Percentiles rank a stretch among this genome's conserved stretches.
phyloP scores from a whole-genome alignment of 2,888 invertebrate species.

The Drosophila greeni region DNA sequence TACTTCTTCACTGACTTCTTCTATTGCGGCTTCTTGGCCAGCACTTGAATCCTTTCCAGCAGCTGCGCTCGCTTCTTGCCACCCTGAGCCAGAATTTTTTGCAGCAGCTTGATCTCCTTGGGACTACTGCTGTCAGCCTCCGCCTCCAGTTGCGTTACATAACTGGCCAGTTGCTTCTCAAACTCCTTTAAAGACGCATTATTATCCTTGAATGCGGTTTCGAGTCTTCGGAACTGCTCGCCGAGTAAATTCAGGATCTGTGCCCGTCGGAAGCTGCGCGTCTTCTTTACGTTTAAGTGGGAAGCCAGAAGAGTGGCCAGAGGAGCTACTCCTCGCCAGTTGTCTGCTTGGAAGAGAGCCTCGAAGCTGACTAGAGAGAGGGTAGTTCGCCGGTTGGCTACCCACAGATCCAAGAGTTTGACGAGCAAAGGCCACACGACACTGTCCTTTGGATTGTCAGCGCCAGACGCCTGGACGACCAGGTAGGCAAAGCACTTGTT shows the following conservation, averaged over 20 bases:
- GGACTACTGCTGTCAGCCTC: slow-evolving; percentile 1
- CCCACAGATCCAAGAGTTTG: slow-evolving; percentile 41
- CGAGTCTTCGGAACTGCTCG: slow-evolving; percentile 26
- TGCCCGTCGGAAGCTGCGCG: slow-evolving; percentile 41
- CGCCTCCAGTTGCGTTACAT: slow-evolving; percentile 2
- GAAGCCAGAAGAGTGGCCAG: slow-evolving; percentile 20
- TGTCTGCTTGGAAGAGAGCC: slow-evolving; percentile 30
- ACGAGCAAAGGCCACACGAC: slow-evolving; percentile 35
- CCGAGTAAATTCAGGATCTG: slow-evolving; percentile 43
- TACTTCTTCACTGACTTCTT: background rate
- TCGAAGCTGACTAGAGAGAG: slow-evolving; percentile 41
- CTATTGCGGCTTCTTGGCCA: background rate
- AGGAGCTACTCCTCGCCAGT: slow-evolving; percentile 43
- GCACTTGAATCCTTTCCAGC: slow-evolving; percentile 1
- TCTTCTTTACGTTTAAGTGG: slow-evolving; percentile 16
- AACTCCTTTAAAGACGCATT: slow-evolving; percentile 4
- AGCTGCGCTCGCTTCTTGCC: slow-evolving; percentile 21
- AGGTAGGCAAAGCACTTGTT: slow-evolving; percentile 48
- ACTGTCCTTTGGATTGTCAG: background rate
- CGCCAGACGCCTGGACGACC: slow-evolving; percentile 35
- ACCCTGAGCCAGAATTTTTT: slow-evolving; percentile 33
- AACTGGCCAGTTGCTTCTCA: slow-evolving; percentile 22
- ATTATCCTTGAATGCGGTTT: slow-evolving; percentile 3
- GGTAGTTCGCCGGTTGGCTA: slow-evolving; percentile 19
- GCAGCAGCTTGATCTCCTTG: slow-evolving; percentile 25